Conservation (phyloP, 2,888 invertebrate species). For the Urechis unicinctus region DNA sequence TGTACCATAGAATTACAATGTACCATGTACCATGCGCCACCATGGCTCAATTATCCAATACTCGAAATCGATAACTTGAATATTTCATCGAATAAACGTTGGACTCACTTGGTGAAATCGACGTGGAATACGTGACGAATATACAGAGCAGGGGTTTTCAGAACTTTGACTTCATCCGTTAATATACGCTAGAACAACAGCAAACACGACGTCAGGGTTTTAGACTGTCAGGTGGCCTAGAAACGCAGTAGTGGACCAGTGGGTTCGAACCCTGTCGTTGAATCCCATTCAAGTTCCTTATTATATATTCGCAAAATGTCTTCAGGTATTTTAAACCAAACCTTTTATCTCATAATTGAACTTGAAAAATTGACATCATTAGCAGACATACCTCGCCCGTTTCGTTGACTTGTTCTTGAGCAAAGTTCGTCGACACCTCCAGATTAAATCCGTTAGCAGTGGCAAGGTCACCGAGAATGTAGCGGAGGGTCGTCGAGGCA, state of each 20-base stretch:
- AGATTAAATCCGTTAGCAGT: neutral
- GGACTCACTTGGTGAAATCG: constrained; percentile 6
- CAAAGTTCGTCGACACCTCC: neutral
- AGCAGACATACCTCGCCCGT: neutral
- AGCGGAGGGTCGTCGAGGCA: neutral
- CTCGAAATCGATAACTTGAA: no score
- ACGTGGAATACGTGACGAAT: constrained; percentile 4
- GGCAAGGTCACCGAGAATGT: neutral
- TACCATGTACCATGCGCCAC: no score
- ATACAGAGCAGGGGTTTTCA: constrained; percentile 1
- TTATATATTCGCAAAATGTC: no score
- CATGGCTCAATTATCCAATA: neutral
- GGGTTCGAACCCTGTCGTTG: no score
- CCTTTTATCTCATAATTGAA: no score
- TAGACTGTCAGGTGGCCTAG: no score
- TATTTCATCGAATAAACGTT: neutral
- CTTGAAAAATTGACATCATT: no score
- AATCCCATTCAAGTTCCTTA: no score
- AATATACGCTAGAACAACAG: neutral
- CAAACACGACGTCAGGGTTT: neutral
- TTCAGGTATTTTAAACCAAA: no score
- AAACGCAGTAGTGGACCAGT: no score
- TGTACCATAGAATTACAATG: no score
- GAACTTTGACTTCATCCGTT: neutral
- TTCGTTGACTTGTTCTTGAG: neutral